Percentiles rank a stretch among this genome's conserved stretches.
Evolutionary conservation across 2,888 invertebrate species (phyloP).

Genomic region (Nemapogon koenigi): DNA sequence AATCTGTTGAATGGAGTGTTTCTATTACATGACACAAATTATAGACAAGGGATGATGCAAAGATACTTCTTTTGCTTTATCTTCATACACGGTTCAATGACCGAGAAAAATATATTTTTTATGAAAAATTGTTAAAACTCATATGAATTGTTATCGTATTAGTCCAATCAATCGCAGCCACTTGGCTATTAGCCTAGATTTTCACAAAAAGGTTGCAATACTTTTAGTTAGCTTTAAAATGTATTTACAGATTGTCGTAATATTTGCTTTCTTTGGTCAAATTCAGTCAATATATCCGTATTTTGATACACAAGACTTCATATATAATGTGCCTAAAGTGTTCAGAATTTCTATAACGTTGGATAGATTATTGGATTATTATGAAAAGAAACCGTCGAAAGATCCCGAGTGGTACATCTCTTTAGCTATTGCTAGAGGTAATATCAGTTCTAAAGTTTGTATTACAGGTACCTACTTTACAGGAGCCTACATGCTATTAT

Average conservation of each 20-base stretch:
- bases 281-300: slow-evolving; percentile 45
- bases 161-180: slow-evolving; percentile 38
- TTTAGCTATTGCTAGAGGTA: slow-evolving; percentile 48
- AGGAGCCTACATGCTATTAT: no score
- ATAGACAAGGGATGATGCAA: no score
- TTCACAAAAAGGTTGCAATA: no score
- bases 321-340: slow-evolving; percentile 57
- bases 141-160: no score
- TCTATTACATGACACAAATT: no score
- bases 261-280: slow-evolving; percentile 21
- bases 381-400: slow-evolving; percentile 52
- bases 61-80: no score
- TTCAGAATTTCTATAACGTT: slow-evolving; percentile 48
- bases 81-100: no score
- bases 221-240: slow-evolving; percentile 37
- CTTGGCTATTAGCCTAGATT: slow-evolving; percentile 26
- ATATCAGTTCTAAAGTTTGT: no score
- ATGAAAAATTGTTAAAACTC: no score
- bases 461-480: no score
- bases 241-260: slow-evolving; percentile 33
- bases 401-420: slow-evolving; percentile 55
- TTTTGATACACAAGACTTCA: slow-evolving; percentile 56
- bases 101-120: no score
- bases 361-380: slow-evolving; percentile 45
- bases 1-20: no score